Percentiles rank a stretch among this genome's conserved stretches.
Conservation (phyloP, 2,113 vertebrate species). For the Verasper variegatus region DNA sequence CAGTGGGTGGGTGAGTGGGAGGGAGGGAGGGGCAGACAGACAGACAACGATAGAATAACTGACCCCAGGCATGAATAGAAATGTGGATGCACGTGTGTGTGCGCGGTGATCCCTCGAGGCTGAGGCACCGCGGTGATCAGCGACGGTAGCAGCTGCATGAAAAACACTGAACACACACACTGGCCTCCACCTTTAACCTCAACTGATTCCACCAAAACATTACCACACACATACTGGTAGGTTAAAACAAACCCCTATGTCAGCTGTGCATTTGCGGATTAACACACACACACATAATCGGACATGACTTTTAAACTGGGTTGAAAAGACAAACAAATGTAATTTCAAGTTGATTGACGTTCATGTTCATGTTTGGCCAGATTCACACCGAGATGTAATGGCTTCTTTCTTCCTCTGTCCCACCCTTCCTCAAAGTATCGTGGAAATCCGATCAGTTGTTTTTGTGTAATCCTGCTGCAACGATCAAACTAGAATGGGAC, state of each 20-base stretch:
- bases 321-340: not conserved
- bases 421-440: no score
- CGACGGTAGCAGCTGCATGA: constrained; percentile 42
- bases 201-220: constrained; percentile 1
- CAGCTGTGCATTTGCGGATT: constrained; percentile 8
- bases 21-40: not conserved
- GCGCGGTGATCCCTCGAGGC: constrained; percentile 26
- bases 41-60: constrained; percentile 51
- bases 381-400: no score
- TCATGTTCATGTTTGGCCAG: no score
- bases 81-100: constrained; percentile 18
- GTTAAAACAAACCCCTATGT: constrained; percentile 82
- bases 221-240: constrained; percentile 5
- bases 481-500: no score
- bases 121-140: constrained; percentile 37
- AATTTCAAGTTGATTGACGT: not conserved
- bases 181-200: constrained; percentile 45
- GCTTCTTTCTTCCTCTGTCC: no score
- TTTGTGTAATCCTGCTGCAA: no score
- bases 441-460: no score
- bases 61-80: constrained; percentile 66
- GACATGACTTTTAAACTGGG: not conserved
- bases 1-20: not conserved
- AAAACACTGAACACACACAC: constrained; percentile 16
- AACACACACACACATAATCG: not conserved